Evolutionary conservation across 2,888 invertebrate genomes (phyloP), one percentile per base, ranked within the genome.

Genomic region (Antheraea yamamai): DNA sequence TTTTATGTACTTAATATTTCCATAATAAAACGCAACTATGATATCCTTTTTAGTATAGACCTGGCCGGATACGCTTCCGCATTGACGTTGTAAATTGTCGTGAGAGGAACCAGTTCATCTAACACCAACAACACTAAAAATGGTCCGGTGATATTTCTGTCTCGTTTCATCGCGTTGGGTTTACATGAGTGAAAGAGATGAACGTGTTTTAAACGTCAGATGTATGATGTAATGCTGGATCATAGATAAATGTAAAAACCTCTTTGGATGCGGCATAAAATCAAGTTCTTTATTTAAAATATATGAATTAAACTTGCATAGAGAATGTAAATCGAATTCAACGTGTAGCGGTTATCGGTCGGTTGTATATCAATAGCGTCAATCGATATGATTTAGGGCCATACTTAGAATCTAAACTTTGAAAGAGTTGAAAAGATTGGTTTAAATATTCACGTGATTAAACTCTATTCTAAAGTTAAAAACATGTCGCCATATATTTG

Each of bases 41-140:
- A 77, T 78, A 81, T 83, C 83, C 90, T 85, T 81, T 84, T 85
- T 83, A 79, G 85, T 81, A 81, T 77, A 73, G 77, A 79, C 78
- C 78, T 83, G 78, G 80, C 79, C 87, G 88, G 91, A 91, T 88
- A 87, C 86, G 84, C 88, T 90, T 93, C 94, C 94, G 93, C 85
- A 91, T 90, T 88, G 86, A 90, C 91, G 88, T 86, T 81, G 87
- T 90, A 91, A 26, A 92, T 91, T 89, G 87, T 85, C 91, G 92
- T 92, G 93, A 87, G 93, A 92, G 83, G 81, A 79, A 76, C 81
- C 78, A 39, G 23, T 23, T 61, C 72, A 79, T 77, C 81, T 75
- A 78, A 70, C 83, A 79, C 79, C 77, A 78, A 77, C 78, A 78
- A 81, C 77, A 83, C 86, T 82, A 87, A 82, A 82, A 81, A 83